These are phyloP conservation scores for Tenebrio molitor DNA, from an alignment of 1,140 invertebrate genomes.

Conservation along the genomic window DNA sequence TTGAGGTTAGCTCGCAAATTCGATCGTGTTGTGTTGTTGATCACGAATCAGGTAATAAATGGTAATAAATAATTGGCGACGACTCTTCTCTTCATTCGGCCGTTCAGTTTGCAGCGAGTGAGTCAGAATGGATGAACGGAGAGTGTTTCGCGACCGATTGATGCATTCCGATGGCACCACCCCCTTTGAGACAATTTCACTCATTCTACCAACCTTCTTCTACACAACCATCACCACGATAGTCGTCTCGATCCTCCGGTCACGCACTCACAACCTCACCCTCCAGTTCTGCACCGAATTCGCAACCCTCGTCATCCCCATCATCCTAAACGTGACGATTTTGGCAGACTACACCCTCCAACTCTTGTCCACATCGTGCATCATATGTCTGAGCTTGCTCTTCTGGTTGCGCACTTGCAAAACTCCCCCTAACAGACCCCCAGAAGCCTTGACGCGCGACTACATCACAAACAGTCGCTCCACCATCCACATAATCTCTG, in stretches of 20 bases:
- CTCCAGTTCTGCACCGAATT: conserved; percentile 55
- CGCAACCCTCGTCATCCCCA: conserved; percentile 51
- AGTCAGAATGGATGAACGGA: background rate
- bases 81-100: no score
- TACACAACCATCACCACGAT: conserved; percentile 51
- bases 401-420: background rate
- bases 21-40: background rate
- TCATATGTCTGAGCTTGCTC: conserved; percentile 45
- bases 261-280: conserved; percentile 21
- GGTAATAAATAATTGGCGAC: background rate
- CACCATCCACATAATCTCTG: conserved; percentile 81
- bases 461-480: conserved; percentile 77
- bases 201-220: conserved; percentile 68
- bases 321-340: conserved; percentile 56
- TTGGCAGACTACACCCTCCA: conserved; percentile 48
- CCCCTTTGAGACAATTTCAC: conserved; percentile 66
- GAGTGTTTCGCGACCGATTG: conserved; percentile 43
- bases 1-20: conserved; percentile 15
- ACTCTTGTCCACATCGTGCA: conserved; percentile 39
- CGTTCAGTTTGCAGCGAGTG: no score
- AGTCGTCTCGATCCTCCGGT: conserved; percentile 43
- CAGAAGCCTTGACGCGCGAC: background rate
- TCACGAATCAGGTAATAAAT: no score
- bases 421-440: background rate
- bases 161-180: conserved; percentile 69